Conservation (phyloP, 2,113 vertebrate species). For the Equus przewalskii region DNA sequence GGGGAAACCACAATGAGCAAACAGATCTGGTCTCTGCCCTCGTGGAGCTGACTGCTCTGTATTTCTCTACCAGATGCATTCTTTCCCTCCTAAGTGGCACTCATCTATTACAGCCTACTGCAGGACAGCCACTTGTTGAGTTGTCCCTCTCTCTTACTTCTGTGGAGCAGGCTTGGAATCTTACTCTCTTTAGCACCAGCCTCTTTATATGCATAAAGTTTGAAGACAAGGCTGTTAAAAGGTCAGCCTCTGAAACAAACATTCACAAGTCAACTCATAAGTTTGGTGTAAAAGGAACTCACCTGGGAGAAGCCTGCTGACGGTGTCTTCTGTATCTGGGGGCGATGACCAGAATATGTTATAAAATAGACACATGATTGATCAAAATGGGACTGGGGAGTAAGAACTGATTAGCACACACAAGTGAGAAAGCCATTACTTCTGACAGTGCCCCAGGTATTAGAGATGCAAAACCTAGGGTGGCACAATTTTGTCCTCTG, state of each 20-base stretch:
- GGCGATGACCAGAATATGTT: too few relatives aligned
- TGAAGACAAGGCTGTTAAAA: background rate
- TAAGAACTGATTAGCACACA: background rate
- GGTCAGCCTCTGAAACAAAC: background rate
- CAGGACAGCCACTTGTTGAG: background rate
- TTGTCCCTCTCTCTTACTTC: background rate
- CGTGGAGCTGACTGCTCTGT: background rate
- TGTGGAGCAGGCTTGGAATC: background rate
- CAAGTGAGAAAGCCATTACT: background rate
- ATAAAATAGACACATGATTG: background rate
- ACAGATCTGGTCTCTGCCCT: background rate
- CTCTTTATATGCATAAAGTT: background rate
- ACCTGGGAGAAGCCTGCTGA: background rate
- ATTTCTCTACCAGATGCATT: background rate
- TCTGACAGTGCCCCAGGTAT: background rate
- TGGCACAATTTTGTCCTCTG: background rate
- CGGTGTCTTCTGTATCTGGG: background rate
- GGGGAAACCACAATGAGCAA: background rate
- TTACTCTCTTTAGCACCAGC: background rate
- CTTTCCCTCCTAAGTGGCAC: background rate
- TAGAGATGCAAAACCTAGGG: background rate
- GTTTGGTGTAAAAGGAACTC: background rate
- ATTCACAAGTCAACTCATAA: background rate
- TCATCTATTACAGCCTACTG: background rate
- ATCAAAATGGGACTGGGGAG: background rate